phyloP scores from a whole-genome alignment of 2,113 vertebrate species.

The Ailuropoda melanoleuca region DNA sequence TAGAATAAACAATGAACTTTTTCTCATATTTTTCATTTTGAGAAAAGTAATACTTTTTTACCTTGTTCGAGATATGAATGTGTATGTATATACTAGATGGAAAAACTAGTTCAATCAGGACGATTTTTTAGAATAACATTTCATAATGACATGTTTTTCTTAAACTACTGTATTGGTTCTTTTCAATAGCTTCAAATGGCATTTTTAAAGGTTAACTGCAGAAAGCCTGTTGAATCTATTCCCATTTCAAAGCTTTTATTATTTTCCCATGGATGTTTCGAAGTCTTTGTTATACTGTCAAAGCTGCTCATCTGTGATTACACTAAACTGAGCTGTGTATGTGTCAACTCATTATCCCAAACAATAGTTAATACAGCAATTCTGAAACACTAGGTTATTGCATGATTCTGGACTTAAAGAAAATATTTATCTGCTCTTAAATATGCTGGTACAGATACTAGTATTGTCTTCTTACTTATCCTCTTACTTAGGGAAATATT shows the following conservation, averaged over 20 bases:
- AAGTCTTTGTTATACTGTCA: conserved; percentile 34
- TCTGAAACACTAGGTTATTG: conserved; percentile 8
- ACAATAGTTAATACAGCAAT: conserved; percentile 19
- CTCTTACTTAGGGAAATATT: neutral
- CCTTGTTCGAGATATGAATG: conserved; percentile 32
- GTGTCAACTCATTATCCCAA: conserved; percentile 60
- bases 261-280: conserved; percentile 48
- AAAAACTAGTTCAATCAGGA: conserved; percentile 41
- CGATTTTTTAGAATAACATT: conserved; percentile 66
- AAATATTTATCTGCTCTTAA: conserved; percentile 33
- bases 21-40: conserved; percentile 38
- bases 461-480: conserved; percentile 6
- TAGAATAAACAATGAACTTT: conserved; percentile 19
- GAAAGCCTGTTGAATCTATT: conserved; percentile 10
- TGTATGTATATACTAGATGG: neutral
- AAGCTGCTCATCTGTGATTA: conserved; percentile 37
- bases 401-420: neutral
- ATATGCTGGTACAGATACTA: neutral
- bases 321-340: neutral
- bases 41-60: conserved; percentile 54
- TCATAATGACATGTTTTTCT: conserved; percentile 65
- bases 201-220: conserved; percentile 73
- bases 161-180: conserved; percentile 49
- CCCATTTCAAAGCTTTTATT: conserved; percentile 52
- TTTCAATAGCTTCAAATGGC: conserved; percentile 73